These are phyloP conservation scores for Aricia artaxerxes DNA, from an alignment of 2,888 invertebrate species.

Conservation along the genomic window DNA sequence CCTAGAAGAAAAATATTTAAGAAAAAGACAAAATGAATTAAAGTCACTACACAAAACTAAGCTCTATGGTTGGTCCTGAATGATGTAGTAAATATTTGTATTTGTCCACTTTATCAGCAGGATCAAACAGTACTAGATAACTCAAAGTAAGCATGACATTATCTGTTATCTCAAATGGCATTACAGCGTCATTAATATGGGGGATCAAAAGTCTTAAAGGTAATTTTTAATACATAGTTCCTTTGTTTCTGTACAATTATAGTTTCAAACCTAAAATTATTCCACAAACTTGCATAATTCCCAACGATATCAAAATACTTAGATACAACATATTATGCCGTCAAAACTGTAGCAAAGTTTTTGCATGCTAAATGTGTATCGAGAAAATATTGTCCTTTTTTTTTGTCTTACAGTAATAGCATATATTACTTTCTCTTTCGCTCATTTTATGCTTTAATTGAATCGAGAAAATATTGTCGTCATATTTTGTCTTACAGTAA, in stretches of 20 bases:
- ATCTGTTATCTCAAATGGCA: constrained; percentile 24
- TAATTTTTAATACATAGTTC: not conserved
- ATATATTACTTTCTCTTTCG: too few species aligned
- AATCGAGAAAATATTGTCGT: too few species aligned
- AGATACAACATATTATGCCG: too few species aligned
- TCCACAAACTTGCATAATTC: not conserved
- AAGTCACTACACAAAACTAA: not conserved
- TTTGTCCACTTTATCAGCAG: constrained; percentile 17
- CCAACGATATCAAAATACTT: too few species aligned
- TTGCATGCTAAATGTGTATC: too few species aligned
- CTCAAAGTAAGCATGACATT: constrained; percentile 3
- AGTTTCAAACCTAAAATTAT: not conserved
- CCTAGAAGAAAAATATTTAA: not conserved
- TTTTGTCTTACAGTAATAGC: too few species aligned
- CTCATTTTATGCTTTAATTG: too few species aligned
- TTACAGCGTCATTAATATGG: constrained; percentile 9
- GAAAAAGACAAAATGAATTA: not conserved
- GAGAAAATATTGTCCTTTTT: too few species aligned
- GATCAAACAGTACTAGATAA: constrained; percentile 24
- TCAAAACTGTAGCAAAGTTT: too few species aligned
- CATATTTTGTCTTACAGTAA: too few species aligned
- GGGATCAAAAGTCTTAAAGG: not conserved
- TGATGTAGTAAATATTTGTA: constrained; percentile 18
- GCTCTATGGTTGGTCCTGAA: not conserved
- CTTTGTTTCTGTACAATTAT: not conserved